Evolutionary conservation across 2,888 invertebrate genomes (phyloP), one percentile per base, ranked within the genome.

Genomic region (Octonoba sinensis): DNA sequence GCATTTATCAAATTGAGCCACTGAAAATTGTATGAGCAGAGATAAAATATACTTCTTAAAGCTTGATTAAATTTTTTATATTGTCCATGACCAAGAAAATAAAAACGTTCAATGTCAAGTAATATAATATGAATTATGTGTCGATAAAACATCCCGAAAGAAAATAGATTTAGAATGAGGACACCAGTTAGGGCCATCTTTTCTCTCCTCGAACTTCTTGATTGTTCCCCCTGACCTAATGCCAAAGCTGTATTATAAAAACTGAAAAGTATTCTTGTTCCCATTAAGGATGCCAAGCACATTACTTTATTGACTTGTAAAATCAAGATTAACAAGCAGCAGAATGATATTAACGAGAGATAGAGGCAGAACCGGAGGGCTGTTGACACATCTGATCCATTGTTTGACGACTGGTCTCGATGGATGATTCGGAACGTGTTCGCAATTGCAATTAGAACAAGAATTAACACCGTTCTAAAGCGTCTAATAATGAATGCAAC

Each of bases 151-250:
- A 36, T 6, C 36, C 36, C 36, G 36, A 36, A 36, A 36, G 8
- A 36, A 36, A 36, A 36, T 36, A 36, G 36, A 36, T 36, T 36
- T 36, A 36, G 36, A 36, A 36, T 36, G 36, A 36, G 36, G 36
- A 36, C 36, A 36, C 36, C 36, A 11, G 36, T 36, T 36, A 36
- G 36, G 36, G 36, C 36, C 11, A 36, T 8, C 36, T 36, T 36
- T 8, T 36, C 36, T 36, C 36, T 36, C 36, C 4, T 36, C 36
- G 36, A 66, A 74, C 74, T 57, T 66, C 65, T 24, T 47, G 56
- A 64, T 54, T 74, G 74, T 74, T 74, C 74, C 74, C 65, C 65
- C 57, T 74, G 65, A 74, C 74, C 64, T 46, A 66, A 65, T 74
- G 74, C 56, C 20, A 22, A 62, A 36, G 36, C 64, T 51, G 62